Evolutionary conservation across 1,140 invertebrate species (phyloP).

Genomic region (Planococcus citri): DNA sequence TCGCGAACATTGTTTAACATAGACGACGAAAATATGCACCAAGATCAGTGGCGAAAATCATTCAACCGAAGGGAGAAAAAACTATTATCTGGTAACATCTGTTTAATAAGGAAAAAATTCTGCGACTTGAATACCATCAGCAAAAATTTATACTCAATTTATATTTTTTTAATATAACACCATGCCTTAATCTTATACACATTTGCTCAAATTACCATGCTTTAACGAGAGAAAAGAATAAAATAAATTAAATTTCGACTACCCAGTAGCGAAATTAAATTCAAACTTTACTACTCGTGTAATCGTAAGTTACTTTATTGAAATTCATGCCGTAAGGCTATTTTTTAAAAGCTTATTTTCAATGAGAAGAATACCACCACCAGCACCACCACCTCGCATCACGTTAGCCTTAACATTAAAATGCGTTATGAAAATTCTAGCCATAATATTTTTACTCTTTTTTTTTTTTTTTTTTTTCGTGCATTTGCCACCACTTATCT

Average conservation of each 20-base stretch:
- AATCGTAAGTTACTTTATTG: background rate
- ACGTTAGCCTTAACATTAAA: no score
- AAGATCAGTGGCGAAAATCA: no score
- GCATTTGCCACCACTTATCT: background rate
- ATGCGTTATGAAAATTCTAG: background rate
- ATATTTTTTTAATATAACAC: background rate
- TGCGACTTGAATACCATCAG: background rate
- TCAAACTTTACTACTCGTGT: background rate
- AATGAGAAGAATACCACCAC: no score
- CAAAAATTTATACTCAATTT: slow-evolving; percentile 1
- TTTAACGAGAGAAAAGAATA: slow-evolving; percentile 2
- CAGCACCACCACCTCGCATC: background rate
- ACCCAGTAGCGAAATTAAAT: background rate
- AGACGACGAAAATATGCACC: no score
- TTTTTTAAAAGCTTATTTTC: background rate
- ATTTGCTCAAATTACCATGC: background rate
- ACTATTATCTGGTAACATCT: background rate
- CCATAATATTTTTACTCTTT: background rate
- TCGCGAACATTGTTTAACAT: no score
- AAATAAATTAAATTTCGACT: slow-evolving; percentile 4
- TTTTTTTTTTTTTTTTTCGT: background rate
- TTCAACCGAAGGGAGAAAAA: no score
- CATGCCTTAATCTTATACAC: background rate
- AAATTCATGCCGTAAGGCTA: background rate
- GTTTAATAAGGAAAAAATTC: slow-evolving; percentile 4